Percentiles rank a stretch among this genome's conserved stretches.
phyloP scores from a whole-genome alignment of 2,797 vertebrate species.

The Scolopax bukidnonensis region DNA sequence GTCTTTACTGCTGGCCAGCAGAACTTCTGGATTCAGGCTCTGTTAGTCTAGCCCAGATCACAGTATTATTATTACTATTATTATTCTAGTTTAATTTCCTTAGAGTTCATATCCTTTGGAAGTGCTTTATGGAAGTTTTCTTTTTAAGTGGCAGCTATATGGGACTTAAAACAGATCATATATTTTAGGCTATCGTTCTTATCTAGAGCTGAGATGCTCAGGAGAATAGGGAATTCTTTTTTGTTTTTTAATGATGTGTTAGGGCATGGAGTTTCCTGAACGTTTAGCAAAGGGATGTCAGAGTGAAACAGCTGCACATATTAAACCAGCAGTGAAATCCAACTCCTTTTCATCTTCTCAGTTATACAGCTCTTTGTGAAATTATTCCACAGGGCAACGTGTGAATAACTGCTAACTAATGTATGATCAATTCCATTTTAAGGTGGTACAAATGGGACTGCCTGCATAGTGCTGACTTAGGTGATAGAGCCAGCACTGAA shows the following conservation, averaged over 20 bases:
- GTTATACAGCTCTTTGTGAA: slow-evolving; percentile 57
- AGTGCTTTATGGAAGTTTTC: background rate
- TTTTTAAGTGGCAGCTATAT: background rate
- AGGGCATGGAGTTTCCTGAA: slow-evolving; percentile 50
- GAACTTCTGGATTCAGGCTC: background rate
- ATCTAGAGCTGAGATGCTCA: slow-evolving; percentile 1
- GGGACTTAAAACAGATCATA: background rate
- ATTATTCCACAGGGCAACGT: slow-evolving; percentile 43
- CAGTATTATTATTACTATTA: background rate
- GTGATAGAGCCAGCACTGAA: background rate
- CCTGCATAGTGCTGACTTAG: background rate
- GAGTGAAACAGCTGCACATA: slow-evolving; percentile 61
- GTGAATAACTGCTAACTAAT: slow-evolving; percentile 33
- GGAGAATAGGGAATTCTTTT: background rate
- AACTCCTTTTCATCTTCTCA: slow-evolving; percentile 72
- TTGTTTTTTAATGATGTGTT: slow-evolving; percentile 45
- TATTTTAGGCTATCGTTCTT: background rate
- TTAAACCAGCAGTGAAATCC: slow-evolving; percentile 54
- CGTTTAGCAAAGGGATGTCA: slow-evolving; percentile 68
- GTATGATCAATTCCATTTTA: slow-evolving; percentile 23
- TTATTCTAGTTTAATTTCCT: background rate
- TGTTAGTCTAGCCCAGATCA: background rate
- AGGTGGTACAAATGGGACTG: slow-evolving; percentile 39
- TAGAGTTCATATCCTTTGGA: background rate
- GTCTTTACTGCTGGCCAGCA: background rate